A percentile compares a stretch with the other conserved stretches of the same genome.
Conservation (phyloP, 2,888 invertebrate genomes). For the Oeneis ivallda region DNA sequence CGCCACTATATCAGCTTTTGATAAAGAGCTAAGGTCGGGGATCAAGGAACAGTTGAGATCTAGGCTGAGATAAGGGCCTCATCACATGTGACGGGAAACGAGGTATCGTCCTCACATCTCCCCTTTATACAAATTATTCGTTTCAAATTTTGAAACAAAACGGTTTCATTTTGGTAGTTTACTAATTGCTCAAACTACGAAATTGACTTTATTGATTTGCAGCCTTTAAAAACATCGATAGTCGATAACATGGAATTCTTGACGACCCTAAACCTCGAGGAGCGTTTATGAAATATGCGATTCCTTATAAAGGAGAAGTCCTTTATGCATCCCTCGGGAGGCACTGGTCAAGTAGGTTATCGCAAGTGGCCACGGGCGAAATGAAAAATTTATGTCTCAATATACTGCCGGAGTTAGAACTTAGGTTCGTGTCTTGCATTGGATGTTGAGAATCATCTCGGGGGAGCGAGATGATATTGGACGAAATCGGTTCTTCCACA, state of each 20-base stretch:
- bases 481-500: slow-evolving; percentile 24
- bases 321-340: slow-evolving; percentile 78
- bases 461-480: slow-evolving; percentile 48
- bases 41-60: slow-evolving; percentile 24
- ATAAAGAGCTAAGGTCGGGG: slow-evolving; percentile 19
- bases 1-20: slow-evolving; percentile 2
- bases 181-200: too few species aligned
- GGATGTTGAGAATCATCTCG: slow-evolving; percentile 50
- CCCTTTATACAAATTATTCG: not conserved
- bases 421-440: slow-evolving; percentile 66
- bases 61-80: slow-evolving; percentile 19
- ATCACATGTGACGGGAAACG: slow-evolving; percentile 17
- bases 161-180: too few species aligned
- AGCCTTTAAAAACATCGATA: not conserved
- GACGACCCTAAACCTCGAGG: slow-evolving; percentile 48
- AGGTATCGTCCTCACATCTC: slow-evolving; percentile 10
- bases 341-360: slow-evolving; percentile 79
- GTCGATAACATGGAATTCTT: slow-evolving; percentile 38
- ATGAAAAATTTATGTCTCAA: slow-evolving; percentile 83
- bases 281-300: slow-evolving; percentile 79
- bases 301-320: slow-evolving; percentile 80
- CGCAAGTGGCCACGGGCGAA: slow-evolving; percentile 74
- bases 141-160: too few species aligned
- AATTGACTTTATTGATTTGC: too few species aligned
- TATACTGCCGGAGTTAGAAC: slow-evolving; percentile 60